Evolutionary conservation across 2,888 invertebrate species (phyloP), one percentile per base, ranked within the genome.

Genomic region (Sepiola atlantica): DNA sequence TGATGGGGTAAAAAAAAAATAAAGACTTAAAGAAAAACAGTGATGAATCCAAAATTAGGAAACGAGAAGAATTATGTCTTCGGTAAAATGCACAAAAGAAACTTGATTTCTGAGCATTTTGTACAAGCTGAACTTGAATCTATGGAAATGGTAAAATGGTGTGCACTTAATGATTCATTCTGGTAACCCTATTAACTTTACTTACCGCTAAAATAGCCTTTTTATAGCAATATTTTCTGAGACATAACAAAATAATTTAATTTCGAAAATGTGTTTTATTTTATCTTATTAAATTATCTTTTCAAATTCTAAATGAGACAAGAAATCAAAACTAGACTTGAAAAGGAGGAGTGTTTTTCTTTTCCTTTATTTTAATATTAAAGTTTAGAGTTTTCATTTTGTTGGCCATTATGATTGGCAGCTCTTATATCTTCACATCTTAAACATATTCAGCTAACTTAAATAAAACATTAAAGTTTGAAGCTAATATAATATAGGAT

Each of bases 21-120:
- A 12, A 0, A n/a, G 2, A 61, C 10, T 21, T n/a, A 16, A 24
- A 61, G 21, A 61, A 61, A 0, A 61, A 21, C 24, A 4, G n/a
- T 16, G 32, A 77, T 77, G 32, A 77, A n/a, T 77, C 77, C n/a
- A 77, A 77, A 77, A 77, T 77, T 77, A 77, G 32, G 77, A 77
- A 77, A n/a, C 77, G n/a, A 77, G 77, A 77, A 77, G 28, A 77
- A 77, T n/a, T 77, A n/a, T 77, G 77, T 77, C 77, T 77, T 77
- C n/a, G 32, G 77, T 77, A 77, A 77, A 77, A 77, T 77, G 14
- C 77, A 12, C n/a, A 77, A 77, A 77, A 77, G 77, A 77, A 77
- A 77, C n/a, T 77, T 32, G 77, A 32, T 77, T 77, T 77, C 77
- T 14, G 32, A 77, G n/a, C 14, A 12, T 77, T 77, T 77, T 77